Evolutionary conservation across 2,113 vertebrate genomes (phyloP), one percentile per base, ranked within the genome.

Genomic region (Rallus limicola): DNA sequence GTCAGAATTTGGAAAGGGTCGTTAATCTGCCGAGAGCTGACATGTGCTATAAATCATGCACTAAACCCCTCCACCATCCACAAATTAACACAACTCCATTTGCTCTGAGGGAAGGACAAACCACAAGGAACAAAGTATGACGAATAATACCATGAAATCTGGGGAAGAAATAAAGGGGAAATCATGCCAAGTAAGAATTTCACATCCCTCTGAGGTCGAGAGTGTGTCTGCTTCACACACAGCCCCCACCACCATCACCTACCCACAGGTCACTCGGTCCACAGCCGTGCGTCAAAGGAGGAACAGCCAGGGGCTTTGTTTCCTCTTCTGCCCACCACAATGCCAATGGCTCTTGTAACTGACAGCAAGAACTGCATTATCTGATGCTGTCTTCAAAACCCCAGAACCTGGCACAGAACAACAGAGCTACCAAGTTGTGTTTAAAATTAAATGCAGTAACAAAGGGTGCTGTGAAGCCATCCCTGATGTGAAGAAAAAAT

Each of bases 381-480:
- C 60, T 85, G 78, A 62, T 14, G 26, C 46, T 46, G 24, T 53
- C 70, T 53, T 74, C 82, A 92, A 63, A 86, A 85, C 14, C 56
- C 42, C 78, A 10, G 8, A 48, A 55, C 50, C 67, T 34, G 65
- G 29, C 58, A 28, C 13, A 89, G n/a, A 46, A 46, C 44, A 88
- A 46, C 3, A 71, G 38, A 90, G 42, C 36, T 85, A 0, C 0
- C 20, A 38, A 52, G 25, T 20, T n/a, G 34, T 8, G 18, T 10
- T 79, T 55, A 46, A 64, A 82, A 62, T 55, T 20, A 58, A 75
- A 53, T 13, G 16, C 2, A 78, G n/a, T 9, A 60, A 38, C 8
- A 24, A 33, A 64, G 58, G 62, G 20, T 44, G 12, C 16, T 26
- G 19, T 7, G 63, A 20, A 85, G 42, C 26, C 62, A 46, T 5